phyloP scores from a whole-genome alignment of 2,113 vertebrate genomes.

The Taurulus bubalis region DNA sequence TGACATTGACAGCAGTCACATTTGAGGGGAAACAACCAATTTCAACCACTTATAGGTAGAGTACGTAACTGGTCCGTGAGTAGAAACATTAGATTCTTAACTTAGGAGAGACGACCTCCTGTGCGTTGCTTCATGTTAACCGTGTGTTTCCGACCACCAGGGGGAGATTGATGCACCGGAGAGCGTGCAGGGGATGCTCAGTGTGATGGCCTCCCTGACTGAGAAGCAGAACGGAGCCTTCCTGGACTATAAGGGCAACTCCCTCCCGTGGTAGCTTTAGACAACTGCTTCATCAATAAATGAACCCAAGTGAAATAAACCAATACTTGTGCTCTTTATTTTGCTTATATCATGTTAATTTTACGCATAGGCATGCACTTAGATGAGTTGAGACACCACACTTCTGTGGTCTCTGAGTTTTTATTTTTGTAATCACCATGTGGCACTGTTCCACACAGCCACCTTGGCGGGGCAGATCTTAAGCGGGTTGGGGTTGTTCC shows the following conservation, averaged over 20 bases:
- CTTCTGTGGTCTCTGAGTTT: not conserved
- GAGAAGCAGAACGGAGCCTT: constrained; percentile 55
- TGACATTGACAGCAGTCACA: not conserved
- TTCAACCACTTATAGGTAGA: not conserved
- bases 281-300: constrained; percentile 1
- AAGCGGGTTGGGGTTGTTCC: constrained; percentile 81
- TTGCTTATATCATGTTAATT: constrained; percentile 8
- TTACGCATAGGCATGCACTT: constrained; percentile 12
- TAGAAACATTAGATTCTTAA: not conserved
- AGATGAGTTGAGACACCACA: not conserved
- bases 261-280: constrained; percentile 41
- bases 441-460: constrained; percentile 83
- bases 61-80: not conserved
- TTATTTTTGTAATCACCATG: constrained; percentile 74
- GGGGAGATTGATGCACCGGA: constrained; percentile 48
- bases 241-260: constrained; percentile 54
- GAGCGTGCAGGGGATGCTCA: constrained; percentile 51
- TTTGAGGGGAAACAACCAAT: not conserved
- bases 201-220: constrained; percentile 42
- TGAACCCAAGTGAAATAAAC: constrained; percentile 25
- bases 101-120: not conserved
- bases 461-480: constrained; percentile 83
- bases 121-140: constrained; percentile 2
- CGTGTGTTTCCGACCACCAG: constrained; percentile 55
- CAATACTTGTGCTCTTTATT: not conserved